These are phyloP conservation scores for Nilaparvata lugens DNA, from an alignment of 1,140 invertebrate genomes.

Conservation along the genomic window DNA sequence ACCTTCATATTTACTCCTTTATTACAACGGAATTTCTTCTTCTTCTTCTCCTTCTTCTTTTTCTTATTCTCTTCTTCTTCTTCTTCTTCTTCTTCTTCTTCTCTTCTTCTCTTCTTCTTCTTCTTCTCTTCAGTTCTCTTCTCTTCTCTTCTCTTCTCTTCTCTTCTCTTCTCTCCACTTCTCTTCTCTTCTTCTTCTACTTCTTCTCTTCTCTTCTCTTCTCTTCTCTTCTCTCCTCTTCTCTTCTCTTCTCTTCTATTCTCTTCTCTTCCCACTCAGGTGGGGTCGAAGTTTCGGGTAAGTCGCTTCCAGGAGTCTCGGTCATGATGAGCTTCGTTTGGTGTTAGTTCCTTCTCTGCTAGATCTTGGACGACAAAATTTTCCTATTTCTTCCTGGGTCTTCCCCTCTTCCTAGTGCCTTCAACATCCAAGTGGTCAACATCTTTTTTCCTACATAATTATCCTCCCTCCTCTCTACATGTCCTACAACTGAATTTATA, in stretches of 20 bases:
- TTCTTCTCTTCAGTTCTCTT: background rate
- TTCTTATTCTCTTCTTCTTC: background rate
- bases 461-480: too few species aligned
- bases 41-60: background rate
- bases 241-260: background rate
- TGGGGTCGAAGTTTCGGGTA: too few species aligned
- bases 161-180: background rate
- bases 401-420: too few species aligned
- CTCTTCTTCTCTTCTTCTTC: background rate
- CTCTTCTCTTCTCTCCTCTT: background rate
- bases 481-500: too few species aligned
- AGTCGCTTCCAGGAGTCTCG: too few species aligned
- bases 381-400: too few species aligned
- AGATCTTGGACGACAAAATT: too few species aligned
- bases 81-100: background rate
- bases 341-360: too few species aligned
- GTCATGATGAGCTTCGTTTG: too few species aligned
- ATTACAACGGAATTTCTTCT: background rate
- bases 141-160: background rate
- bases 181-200: background rate
- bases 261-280: too few species aligned
- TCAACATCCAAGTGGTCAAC: too few species aligned
- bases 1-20: background rate
- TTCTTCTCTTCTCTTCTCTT: background rate
- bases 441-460: too few species aligned